Conservation (phyloP, 2,113 vertebrate species). For the Piaya cayana region DNA sequence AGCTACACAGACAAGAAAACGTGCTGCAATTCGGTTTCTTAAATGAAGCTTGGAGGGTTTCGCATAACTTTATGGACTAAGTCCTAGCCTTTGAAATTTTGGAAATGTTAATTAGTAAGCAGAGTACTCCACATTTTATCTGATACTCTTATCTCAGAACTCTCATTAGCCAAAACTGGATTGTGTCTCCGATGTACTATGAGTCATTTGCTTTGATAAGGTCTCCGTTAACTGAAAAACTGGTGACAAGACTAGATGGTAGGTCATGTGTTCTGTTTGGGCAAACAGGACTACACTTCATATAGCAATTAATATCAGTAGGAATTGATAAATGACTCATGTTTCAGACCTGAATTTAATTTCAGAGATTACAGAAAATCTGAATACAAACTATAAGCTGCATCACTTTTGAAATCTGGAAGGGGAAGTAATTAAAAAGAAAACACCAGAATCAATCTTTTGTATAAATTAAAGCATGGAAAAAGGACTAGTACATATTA, state of each 20-base stretch:
- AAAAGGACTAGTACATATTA: neutral
- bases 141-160: neutral
- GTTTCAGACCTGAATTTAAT: neutral
- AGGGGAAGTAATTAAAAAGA: neutral
- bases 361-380: slow-evolving; percentile 10
- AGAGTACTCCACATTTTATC: neutral
- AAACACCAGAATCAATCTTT: neutral
- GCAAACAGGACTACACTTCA: neutral
- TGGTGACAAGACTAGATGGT: neutral
- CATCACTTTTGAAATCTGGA: neutral
- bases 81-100: slow-evolving; percentile 8
- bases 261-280: neutral
- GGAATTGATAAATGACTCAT: slow-evolving; percentile 4
- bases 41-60: neutral
- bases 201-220: slow-evolving; percentile 33
- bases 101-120: slow-evolving; percentile 41
- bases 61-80: neutral
- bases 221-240: neutral
- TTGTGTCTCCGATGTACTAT: neutral
- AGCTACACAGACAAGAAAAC: neutral
- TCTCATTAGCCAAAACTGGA: slow-evolving; percentile 1
- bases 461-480: neutral
- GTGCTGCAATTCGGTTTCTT: neutral
- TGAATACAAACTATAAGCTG: neutral
- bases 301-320: neutral